Evolutionary conservation across 2,113 vertebrate species (phyloP), one percentile per base, ranked within the genome.

Genomic region (Columbina picui): DNA sequence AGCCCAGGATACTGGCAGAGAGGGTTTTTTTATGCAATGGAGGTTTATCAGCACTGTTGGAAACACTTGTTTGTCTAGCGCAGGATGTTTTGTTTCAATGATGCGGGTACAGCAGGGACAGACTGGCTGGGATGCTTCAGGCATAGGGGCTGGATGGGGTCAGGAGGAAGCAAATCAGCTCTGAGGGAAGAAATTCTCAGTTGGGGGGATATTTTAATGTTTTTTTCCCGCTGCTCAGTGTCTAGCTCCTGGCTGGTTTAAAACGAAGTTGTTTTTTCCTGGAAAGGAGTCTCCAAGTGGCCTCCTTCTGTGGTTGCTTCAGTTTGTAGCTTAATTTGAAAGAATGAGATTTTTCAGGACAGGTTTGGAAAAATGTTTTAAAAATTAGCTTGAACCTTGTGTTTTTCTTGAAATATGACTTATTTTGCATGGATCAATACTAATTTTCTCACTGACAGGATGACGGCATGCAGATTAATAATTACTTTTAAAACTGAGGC

Each of bases 31-130:
- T 15, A 3, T 47, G 65, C 23, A 14, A 1, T 18, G 21, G 36
- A n/a, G 18, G 26, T 43, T 82, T 71, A 47, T 39, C 65, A 53
- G 52, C n/a, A 11, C 69, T 69, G 29, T 10, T 64, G 55, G 26
- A 83, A 74, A 38, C 32, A 5, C 22, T 36, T 61, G 29, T 69
- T 57, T 91, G 57, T 56, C 36, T 29, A 56, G 50, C 29, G n/a
- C 8, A 7, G 49, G 36, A 9, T 34, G 29, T 36, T 83, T 71
- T 41, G 6, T 38, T 49, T 55, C 52, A 55, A 9, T n/a, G 39
- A 19, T 1, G 5, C 1, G 0, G 12, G 27, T 50, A 34, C 0
- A 1, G 15, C 14, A 36, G 21, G 30, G n/a, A 13, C 1, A 3
- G 60, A 27, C n/a, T 74, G 50, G 21, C 41, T 61, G 50, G 3